Percentiles rank a stretch among this genome's conserved stretches.
These are phyloP conservation scores for Eulemur rubriventer DNA, from an alignment of 2,797 vertebrate genomes.

Conservation along the genomic window DNA sequence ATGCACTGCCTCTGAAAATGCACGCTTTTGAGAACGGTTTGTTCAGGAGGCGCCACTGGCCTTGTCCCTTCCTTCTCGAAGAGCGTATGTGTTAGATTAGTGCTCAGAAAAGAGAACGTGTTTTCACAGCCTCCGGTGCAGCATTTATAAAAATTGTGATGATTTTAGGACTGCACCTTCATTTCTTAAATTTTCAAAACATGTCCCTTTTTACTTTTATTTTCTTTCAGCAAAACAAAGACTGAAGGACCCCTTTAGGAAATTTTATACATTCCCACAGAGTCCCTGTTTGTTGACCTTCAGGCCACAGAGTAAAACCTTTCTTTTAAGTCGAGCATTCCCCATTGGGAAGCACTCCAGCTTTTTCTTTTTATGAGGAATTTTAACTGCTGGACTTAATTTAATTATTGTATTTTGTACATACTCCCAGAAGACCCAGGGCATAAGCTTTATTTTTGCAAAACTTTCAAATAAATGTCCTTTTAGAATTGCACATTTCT, in stretches of 20 bases:
- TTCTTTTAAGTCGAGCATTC: conserved; percentile 78
- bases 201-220: conserved; percentile 68
- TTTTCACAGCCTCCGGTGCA: conserved; percentile 64
- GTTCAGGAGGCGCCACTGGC: not conserved
- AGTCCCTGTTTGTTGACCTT: conserved; percentile 71
- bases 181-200: conserved; percentile 71
- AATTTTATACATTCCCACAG: conserved; percentile 74
- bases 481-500: conserved; percentile 58
- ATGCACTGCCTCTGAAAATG: not conserved
- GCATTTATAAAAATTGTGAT: conserved; percentile 55
- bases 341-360: conserved; percentile 77
- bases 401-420: conserved; percentile 82
- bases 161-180: conserved; percentile 62
- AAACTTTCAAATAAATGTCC: conserved; percentile 78
- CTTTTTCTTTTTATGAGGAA: conserved; percentile 79
- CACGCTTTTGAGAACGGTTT: conserved; percentile 18
- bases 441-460: conserved; percentile 62
- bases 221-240: conserved; percentile 78
- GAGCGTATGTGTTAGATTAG: conserved; percentile 72
- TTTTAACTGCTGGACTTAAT: conserved; percentile 82
- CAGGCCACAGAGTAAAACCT: conserved; percentile 74
- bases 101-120: not conserved
- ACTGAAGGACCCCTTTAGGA: conserved; percentile 66
- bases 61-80: not conserved
- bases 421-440: conserved; percentile 70